These are phyloP conservation scores for Colossoma macropomum DNA, from an alignment of 2,113 vertebrate species.

Conservation along the genomic window DNA sequence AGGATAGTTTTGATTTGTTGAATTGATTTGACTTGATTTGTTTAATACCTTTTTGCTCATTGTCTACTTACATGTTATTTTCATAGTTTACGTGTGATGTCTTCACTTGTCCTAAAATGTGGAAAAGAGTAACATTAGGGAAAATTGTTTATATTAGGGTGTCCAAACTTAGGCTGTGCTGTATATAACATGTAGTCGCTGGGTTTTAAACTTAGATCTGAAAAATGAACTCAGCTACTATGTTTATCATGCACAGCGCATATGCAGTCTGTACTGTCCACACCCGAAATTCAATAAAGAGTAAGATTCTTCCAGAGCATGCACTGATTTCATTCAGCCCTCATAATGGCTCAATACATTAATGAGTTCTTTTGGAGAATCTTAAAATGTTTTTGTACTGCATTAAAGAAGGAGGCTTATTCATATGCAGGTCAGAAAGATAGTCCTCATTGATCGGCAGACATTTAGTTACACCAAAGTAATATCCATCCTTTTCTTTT, in stretches of 20 bases:
- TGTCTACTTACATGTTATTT: no score
- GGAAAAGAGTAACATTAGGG: no score
- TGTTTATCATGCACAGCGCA: background rate
- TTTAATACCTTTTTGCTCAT: no score
- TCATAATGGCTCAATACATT: background rate
- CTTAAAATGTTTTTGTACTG: background rate
- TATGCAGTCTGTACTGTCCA: background rate
- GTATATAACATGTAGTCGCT: no score
- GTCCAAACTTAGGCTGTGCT: no score
- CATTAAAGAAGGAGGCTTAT: background rate
- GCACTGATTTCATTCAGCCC: background rate
- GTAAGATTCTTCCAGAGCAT: background rate
- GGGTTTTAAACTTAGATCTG: no score
- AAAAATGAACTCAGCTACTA: background rate
- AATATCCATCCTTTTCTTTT: background rate
- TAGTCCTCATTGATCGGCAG: conserved; percentile 2
- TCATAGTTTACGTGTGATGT: no score
- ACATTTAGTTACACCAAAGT: conserved; percentile 26
- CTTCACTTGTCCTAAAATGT: no score
- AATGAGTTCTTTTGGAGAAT: background rate
- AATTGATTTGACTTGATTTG: no score
- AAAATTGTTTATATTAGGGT: no score
- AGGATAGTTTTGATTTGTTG: no score
- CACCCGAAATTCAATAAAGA: background rate
- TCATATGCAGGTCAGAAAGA: conserved; percentile 8